These are phyloP conservation scores for Todus mexicanus DNA, from an alignment of 2,797 vertebrate species.

Conservation along the genomic window DNA sequence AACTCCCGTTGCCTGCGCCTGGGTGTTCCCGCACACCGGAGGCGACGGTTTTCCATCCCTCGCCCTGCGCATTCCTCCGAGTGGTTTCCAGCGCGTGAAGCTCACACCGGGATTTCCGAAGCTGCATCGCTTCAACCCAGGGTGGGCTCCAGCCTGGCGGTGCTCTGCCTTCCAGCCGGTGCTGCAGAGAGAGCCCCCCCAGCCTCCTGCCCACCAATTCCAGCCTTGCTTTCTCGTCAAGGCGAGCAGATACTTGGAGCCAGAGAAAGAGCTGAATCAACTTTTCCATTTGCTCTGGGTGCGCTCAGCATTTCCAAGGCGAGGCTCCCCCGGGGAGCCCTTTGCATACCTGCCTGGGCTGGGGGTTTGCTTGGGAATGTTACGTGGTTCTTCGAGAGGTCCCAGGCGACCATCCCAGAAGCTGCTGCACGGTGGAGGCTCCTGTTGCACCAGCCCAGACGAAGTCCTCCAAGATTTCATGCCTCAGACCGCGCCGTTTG, in stretches of 20 bases:
- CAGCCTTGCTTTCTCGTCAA: background rate
- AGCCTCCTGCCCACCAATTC: background rate
- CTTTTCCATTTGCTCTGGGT: conserved; percentile 6
- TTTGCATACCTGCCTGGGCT: background rate
- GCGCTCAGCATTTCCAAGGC: conserved; percentile 9
- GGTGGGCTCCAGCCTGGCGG: background rate
- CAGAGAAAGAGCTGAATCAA: background rate
- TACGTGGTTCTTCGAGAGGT: background rate
- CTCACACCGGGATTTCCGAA: background rate
- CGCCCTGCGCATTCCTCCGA: background rate
- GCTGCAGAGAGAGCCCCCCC: background rate
- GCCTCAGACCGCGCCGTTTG: background rate
- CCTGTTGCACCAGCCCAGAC: background rate
- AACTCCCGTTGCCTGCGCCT: background rate
- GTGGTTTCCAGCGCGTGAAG: background rate
- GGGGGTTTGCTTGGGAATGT: background rate
- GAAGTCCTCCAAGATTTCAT: background rate
- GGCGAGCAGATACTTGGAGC: background rate
- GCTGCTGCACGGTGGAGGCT: background rate
- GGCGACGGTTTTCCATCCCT: conserved; percentile 8
- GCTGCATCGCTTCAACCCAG: accelerated
- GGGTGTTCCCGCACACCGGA: background rate
- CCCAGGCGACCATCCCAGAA: background rate
- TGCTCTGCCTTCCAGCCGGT: background rate
- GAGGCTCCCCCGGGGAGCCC: background rate